Base-by-base conservation (phyloP, 2,888 invertebrate genomes). In the Chloroclystis v-ata region DNA sequence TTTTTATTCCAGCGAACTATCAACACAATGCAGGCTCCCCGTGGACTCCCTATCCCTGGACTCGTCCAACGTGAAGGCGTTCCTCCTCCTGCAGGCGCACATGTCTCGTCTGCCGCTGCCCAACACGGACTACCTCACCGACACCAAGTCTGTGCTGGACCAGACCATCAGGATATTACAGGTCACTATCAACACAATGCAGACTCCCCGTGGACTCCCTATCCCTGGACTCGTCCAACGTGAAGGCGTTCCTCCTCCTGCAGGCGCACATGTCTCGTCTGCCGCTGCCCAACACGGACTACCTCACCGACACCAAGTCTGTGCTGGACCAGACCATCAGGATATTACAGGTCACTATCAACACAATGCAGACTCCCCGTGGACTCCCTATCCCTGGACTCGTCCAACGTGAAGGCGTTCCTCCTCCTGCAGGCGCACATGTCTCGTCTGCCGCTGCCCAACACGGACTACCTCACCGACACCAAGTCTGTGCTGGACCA, bases 61-160 rank as follows among this genome's bases (percentile, higher is more conserved):
- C 81, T 97, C 96, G 2, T 94, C 99, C 0, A 94, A 98, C 80
- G 95, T 97, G 4, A 99, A 99, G 87, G 93, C 98, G 4, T 94
- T 95, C 81, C 85, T 99, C 4, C 85, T 99, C 20, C 20, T 20
- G 3, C 20, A 20, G 5, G 20, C 20, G 20, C 20, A 20, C 20
- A 20, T 20, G 20, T 20, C 20, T 2, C 20, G 20, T 20, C 20
- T 20, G 20, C 20, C 20, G 20, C 20, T 20, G 20, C 20, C 20
- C 20, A 20, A 20, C 20, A 20, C 20, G 20, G 20, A 20, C 20
- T 20, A 20, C 20, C 20, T 20, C 20, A 20, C 20, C 20, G 20
- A 20, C 20, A 20, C 20, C 20, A 20, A 20, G 20, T 20, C 20
- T 5, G 20, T 20, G 20, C 20, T 20, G 3, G 20, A 20, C 20